A percentile compares a stretch with the other conserved stretches of the same genome.
Conservation (phyloP, 2,113 vertebrate genomes). For the Callorhinus ursinus region DNA sequence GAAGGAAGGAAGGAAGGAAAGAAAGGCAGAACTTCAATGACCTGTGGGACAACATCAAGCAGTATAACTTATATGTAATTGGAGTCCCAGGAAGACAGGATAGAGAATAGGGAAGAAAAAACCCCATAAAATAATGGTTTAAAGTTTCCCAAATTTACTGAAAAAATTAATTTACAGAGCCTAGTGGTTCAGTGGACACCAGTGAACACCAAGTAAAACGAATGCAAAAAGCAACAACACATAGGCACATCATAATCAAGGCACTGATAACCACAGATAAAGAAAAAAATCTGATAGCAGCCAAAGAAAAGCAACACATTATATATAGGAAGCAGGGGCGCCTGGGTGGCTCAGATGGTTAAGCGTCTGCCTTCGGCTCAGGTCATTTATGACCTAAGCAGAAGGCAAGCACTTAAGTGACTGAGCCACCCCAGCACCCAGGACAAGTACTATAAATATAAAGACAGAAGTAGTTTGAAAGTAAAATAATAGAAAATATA, state of each 20-base stretch:
- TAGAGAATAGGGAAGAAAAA: neutral
- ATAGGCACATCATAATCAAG: neutral
- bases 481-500: neutral
- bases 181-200: neutral
- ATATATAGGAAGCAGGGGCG: neutral
- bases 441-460: neutral
- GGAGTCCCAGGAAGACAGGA: neutral
- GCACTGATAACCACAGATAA: neutral
- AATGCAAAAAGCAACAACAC: neutral
- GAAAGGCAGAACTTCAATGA: neutral
- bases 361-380: too few species aligned
- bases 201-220: neutral
- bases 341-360: too few species aligned
- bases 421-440: neutral
- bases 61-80: neutral
- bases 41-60: neutral
- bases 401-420: neutral
- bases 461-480: neutral
- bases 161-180: neutral
- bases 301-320: neutral
- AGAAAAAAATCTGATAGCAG: slow-evolving; percentile 13
- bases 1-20: neutral
- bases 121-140: neutral
- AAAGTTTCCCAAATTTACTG: neutral
- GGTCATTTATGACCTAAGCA: neutral